Evolutionary conservation across 2,113 vertebrate genomes (phyloP).

Genomic region (Melanostigma gelatinosum): DNA sequence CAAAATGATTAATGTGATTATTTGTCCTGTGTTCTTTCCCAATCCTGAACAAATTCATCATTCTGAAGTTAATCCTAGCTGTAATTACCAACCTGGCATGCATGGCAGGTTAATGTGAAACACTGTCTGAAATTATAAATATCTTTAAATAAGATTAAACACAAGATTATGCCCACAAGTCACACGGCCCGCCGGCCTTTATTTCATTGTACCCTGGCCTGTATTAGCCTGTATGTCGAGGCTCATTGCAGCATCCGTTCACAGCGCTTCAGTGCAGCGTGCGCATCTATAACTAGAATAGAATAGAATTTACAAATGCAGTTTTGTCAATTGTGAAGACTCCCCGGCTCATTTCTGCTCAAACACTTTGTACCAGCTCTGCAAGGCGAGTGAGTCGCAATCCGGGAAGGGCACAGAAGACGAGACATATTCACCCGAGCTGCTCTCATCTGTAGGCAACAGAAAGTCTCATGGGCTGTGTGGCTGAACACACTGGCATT

Average conservation of each 20-base stretch:
- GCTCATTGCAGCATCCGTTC: slow-evolving; percentile 27
- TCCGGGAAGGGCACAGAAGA: slow-evolving; percentile 61
- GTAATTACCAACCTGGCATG: slow-evolving; percentile 54
- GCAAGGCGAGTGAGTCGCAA: slow-evolving; percentile 27
- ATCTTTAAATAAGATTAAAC: slow-evolving; percentile 60
- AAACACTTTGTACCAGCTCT: slow-evolving; percentile 19
- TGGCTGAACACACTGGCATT: slow-evolving; percentile 23
- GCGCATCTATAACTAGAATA: background rate
- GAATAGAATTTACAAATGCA: slow-evolving; percentile 24
- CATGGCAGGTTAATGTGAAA: slow-evolving; percentile 41
- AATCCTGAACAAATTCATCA: slow-evolving; percentile 59
- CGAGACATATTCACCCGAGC: slow-evolving; percentile 40
- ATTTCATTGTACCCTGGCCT: slow-evolving; percentile 52
- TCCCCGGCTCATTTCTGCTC: slow-evolving; percentile 32
- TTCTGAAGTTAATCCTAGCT: slow-evolving; percentile 42
- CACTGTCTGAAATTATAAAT: slow-evolving; percentile 48
- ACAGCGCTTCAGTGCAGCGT: background rate
- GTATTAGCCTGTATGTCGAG: slow-evolving; percentile 39
- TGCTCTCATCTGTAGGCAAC: slow-evolving; percentile 38
- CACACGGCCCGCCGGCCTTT: slow-evolving; percentile 60
- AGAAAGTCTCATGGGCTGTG: slow-evolving; percentile 3
- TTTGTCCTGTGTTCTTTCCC: slow-evolving; percentile 46
- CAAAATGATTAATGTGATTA: slow-evolving; percentile 52
- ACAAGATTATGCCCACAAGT: slow-evolving; percentile 34
- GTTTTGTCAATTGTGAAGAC: slow-evolving; percentile 42